Evolutionary conservation across 2,113 vertebrate genomes (phyloP), one percentile per base, ranked within the genome.

Genomic region (Falco punctatus): DNA sequence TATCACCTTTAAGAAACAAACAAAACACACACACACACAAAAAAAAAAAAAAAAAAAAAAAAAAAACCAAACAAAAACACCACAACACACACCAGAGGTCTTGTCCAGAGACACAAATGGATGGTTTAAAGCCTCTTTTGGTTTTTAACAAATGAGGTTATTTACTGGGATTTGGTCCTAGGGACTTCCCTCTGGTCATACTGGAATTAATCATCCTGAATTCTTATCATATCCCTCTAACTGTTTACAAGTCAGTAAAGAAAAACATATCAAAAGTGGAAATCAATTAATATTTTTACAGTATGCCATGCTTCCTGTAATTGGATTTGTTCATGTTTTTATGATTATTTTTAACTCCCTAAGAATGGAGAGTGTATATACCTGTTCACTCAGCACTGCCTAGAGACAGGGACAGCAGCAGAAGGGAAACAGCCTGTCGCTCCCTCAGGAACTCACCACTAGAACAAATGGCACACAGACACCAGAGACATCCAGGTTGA

Each of bases 211-310:
- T 30, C 9, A 32, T 22, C 67, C 32, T 64, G 9, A 88, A 64
- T 5, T 40, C 35, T n/a, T 33, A 44, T 40, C n/a, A 61, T 42
- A 66, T 9, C 27, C n/a, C 46, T 32, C 12, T 67, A 30, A 5
- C 16, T 49, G 57, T 83, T 52, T 24, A 26, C 5, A 62, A 82
- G 35, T 30, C 7, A 64, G 40, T 73, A 52, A 78, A 82, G 57
- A 92, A 89, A 79, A 49, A 14, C 2, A 11, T 2, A 6, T 42
- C 26, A 77, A 11, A 86, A 90, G 51, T n/a, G 3, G n/a, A 92
- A 95, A 80, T 52, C 61, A 80, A 82, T 93, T 42, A 46, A 73
- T 4, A 38, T 65, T 83, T 95, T 85, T 73, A 46, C 27, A 91
- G 82, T 40, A 83, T 26, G 20, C n/a, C 65, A 61, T n/a, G 52